phyloP scores from a whole-genome alignment of 2,113 vertebrate genomes.

The Corythornis madagascariensis region DNA sequence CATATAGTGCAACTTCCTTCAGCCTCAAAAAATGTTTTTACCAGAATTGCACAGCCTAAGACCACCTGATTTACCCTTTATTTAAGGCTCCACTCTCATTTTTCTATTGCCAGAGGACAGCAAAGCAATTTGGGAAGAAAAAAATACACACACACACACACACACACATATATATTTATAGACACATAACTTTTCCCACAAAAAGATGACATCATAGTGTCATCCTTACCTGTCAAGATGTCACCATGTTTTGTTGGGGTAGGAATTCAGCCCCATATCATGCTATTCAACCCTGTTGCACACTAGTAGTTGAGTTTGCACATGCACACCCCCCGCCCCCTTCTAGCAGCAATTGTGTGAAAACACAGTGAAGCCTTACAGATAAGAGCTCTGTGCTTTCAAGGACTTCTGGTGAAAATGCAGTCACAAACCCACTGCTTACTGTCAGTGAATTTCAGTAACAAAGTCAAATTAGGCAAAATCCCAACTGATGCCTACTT shows the following conservation, averaged over 20 bases:
- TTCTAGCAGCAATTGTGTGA: background rate
- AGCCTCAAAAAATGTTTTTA: background rate
- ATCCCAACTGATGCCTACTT: background rate
- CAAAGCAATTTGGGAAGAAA: background rate
- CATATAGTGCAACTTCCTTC: background rate
- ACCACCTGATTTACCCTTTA: background rate
- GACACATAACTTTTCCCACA: background rate
- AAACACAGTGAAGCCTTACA: background rate
- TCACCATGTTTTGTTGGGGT: background rate
- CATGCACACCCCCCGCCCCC: too few species aligned
- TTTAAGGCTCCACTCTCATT: background rate
- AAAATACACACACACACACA: background rate
- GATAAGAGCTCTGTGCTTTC: background rate
- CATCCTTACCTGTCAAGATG: background rate
- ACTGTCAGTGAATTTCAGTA: background rate
- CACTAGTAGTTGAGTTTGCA: background rate
- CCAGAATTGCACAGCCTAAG: background rate
- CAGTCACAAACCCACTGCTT: background rate
- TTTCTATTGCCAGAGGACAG: background rate
- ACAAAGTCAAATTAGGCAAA: conserved; percentile 14
- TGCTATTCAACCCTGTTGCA: background rate
- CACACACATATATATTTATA: background rate
- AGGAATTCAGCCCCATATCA: background rate
- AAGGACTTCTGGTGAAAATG: background rate
- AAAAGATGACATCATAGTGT: background rate